phyloP scores from a whole-genome alignment of 1,140 invertebrate species.

The Himalopsyche phryganea region DNA sequence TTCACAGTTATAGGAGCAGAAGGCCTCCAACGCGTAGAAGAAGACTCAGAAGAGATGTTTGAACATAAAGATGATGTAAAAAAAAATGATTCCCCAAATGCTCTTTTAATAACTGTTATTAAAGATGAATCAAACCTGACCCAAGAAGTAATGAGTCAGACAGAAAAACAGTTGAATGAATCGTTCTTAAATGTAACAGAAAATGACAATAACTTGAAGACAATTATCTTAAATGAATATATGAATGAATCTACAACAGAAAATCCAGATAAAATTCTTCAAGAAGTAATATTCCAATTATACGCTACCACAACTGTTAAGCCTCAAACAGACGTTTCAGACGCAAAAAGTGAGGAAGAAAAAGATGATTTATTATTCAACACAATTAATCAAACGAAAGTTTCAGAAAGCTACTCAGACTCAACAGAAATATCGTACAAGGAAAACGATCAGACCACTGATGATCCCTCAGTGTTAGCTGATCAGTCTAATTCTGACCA shows the following conservation, averaged over 20 bases:
- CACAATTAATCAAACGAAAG: conserved; percentile 3
- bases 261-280: conserved; percentile 23
- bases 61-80: conserved; percentile 21
- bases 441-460: neutral
- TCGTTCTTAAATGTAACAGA: neutral
- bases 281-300: conserved; percentile 29
- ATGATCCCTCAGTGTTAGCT: conserved; percentile 2
- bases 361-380: conserved; percentile 5
- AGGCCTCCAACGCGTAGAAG: conserved; percentile 41
- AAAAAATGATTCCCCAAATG: neutral
- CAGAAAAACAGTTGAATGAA: too few relatives aligned
- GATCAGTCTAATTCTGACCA: conserved; percentile 19
- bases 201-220: neutral
- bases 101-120: too few relatives aligned
- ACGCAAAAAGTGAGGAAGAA: conserved; percentile 27
- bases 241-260: conserved; percentile 11
- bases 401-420: neutral
- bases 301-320: conserved; percentile 27
- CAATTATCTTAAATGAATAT: neutral
- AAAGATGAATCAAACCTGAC: too few relatives aligned
- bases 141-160: too few relatives aligned
- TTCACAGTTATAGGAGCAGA: conserved; percentile 47
- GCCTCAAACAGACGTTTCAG: conserved; percentile 10
- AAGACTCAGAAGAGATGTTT: conserved; percentile 34
- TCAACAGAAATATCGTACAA: conserved; percentile 9